Evolutionary conservation across 2,888 invertebrate species (phyloP).

Genomic region (Diarsia dahlii): DNA sequence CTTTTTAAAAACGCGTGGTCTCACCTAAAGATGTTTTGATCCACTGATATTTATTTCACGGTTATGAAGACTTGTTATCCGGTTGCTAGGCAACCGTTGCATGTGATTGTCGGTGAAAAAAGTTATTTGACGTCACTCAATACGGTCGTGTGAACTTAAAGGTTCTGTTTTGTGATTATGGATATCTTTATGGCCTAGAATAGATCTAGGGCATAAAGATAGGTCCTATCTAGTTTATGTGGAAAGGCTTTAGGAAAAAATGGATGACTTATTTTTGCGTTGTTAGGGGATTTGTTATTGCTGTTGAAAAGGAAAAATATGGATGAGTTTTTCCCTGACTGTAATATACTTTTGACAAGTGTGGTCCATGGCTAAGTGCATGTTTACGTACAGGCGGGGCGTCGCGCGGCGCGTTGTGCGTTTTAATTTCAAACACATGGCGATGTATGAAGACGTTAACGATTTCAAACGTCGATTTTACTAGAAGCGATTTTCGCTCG

Average conservation of each 20-base stretch:
- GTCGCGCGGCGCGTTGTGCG: no score
- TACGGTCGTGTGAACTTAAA: slow-evolving; percentile 17
- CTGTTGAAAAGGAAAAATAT: neutral
- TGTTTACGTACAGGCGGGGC: no score
- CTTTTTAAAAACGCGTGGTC: slow-evolving; percentile 71
- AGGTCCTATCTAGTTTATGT: neutral
- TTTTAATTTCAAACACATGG: no score
- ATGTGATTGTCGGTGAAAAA: slow-evolving; percentile 43
- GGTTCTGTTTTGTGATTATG: slow-evolving; percentile 17
- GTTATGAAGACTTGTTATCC: slow-evolving; percentile 79
- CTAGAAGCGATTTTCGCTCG: no score
- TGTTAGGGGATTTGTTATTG: neutral
- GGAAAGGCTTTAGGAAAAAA: neutral
- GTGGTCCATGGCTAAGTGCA: no score
- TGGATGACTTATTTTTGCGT: neutral
- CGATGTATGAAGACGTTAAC: no score
- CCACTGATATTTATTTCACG: slow-evolving; percentile 64
- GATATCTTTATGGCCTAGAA: slow-evolving; percentile 26
- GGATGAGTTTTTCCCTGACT: neutral
- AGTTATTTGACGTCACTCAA: slow-evolving; percentile 50
- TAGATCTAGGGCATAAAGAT: slow-evolving; percentile 16
- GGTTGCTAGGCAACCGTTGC: slow-evolving; percentile 79
- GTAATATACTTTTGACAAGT: neutral
- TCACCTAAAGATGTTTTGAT: slow-evolving; percentile 69
- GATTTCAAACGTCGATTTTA: no score